Base-by-base conservation (phyloP, 2,888 invertebrate genomes). In the Pherbina coryleti region DNA sequence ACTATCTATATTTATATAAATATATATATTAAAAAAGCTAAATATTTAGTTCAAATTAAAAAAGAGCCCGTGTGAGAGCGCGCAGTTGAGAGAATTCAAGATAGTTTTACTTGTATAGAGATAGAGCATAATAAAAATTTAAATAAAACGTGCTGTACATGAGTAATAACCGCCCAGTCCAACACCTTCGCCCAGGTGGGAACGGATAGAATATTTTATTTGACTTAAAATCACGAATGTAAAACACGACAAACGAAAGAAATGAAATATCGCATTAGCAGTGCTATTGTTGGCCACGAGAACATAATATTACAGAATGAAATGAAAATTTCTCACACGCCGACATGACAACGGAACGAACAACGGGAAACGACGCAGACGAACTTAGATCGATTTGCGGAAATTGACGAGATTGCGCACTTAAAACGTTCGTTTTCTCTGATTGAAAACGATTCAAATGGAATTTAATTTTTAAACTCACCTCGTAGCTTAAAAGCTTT, bases 401-500 rank as follows among this genome's bases (percentile, higher is more conserved):
- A 84, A 82, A 82, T 83, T 79, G 82, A 83, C 80, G 84, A 83
- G 84, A 81, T 76, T 83, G 84, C 84, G 84, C 84, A 80, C 71
- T 82, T 76, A 82, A 82, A 82, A 79, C 81, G 79, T 80, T 80
- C 81, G 80, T 78, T 19, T 51, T 72, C 25, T 64, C 44, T 19
- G 57, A 70, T 37, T 66, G 17, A 34, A 17, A 55, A 34, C 19
- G 19, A 55, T 31, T 28, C 55, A 9, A 55, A 55, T n/a, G 28
- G 37, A n/a, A 60, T 49, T 17, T 62, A 3, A 49, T 55, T 75
- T 67, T 75, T 53, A 28, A 44, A 31, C 51, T 75, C 53, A 44
- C 17, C 28, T 44, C 44, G 44, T 11, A 44, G 44, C 44, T 44
- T 44, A 44, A 44, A 44, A 44, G 44, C 44, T 14, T 3, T 44